These are phyloP conservation scores for Troilus luridus DNA, from an alignment of 2,888 invertebrate genomes.

Conservation along the genomic window DNA sequence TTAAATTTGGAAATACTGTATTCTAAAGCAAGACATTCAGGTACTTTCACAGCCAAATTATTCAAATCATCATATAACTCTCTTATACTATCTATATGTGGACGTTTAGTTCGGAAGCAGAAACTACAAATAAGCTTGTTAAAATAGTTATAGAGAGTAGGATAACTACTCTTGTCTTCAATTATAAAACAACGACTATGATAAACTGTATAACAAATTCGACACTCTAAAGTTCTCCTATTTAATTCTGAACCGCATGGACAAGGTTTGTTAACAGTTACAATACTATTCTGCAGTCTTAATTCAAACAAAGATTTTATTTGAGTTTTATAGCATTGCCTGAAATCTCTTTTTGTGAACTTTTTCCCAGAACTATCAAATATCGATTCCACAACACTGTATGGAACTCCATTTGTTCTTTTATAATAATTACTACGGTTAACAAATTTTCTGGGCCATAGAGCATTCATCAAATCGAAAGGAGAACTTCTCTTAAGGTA, in stretches of 20 bases:
- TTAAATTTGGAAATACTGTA: constrained; percentile 52
- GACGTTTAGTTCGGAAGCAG: constrained; percentile 63
- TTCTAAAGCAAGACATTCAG: constrained; percentile 62
- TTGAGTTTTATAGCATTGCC: constrained; percentile 53
- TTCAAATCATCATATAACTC: constrained; percentile 48
- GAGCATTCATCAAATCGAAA: constrained; percentile 58
- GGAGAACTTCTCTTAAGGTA: constrained; percentile 57
- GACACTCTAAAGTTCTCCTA: constrained; percentile 58
- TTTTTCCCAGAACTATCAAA: constrained; percentile 18
- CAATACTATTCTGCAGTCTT: constrained; percentile 43
- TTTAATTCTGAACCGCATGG: constrained; percentile 43
- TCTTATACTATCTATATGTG: constrained; percentile 50
- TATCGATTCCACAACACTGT: constrained; percentile 36
- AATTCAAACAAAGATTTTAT: constrained; percentile 51
- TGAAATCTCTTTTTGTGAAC: constrained; percentile 37
- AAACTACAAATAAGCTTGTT: constrained; percentile 60
- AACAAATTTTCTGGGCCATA: constrained; percentile 63
- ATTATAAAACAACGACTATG: constrained; percentile 59
- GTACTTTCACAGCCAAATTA: constrained; percentile 61
- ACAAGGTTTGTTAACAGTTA: constrained; percentile 30
- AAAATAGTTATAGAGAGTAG: constrained; percentile 45
- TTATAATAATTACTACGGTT: constrained; percentile 52
- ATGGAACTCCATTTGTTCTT: constrained; percentile 17
- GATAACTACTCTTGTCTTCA: constrained; percentile 41
- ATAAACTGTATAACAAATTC: constrained; percentile 62